Conservation (phyloP, 2,113 vertebrate species). For the Lota lota region DNA sequence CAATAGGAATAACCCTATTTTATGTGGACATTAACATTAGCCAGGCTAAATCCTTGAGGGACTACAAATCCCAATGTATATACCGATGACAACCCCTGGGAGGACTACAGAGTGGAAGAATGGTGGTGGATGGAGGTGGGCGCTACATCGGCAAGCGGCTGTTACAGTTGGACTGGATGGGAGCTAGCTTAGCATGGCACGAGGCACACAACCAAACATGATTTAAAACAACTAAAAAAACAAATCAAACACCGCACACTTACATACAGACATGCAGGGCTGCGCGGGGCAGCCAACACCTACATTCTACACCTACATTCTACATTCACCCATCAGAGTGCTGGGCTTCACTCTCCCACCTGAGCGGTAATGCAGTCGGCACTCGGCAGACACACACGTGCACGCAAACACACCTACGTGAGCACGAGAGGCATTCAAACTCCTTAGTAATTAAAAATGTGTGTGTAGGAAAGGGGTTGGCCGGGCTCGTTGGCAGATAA, state of each 20-base stretch:
- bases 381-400: slow-evolving; percentile 1
- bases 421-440: too few relatives aligned
- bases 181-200: slow-evolving; percentile 12
- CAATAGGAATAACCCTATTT: too few relatives aligned
- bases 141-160: slow-evolving; percentile 4
- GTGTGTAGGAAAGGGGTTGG: too few relatives aligned
- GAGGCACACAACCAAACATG: not conserved
- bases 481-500: too few relatives aligned
- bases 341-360: too few relatives aligned
- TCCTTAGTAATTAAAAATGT: too few relatives aligned
- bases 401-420: too few relatives aligned
- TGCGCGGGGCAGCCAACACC: slow-evolving; percentile 1
- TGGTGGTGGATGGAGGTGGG: not conserved
- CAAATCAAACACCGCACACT: slow-evolving; percentile 14
- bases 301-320: slow-evolving; percentile 6
- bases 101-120: not conserved
- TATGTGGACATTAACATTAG: too few relatives aligned
- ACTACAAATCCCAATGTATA: too few relatives aligned
- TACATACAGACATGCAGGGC: slow-evolving; percentile 19
- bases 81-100: too few relatives aligned
- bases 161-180: not conserved
- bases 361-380: too few relatives aligned
- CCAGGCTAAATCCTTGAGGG: too few relatives aligned
- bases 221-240: slow-evolving; percentile 10
- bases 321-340: not conserved